Base-by-base conservation (phyloP, 2,888 invertebrate genomes). In the Chorisops tibialis region DNA sequence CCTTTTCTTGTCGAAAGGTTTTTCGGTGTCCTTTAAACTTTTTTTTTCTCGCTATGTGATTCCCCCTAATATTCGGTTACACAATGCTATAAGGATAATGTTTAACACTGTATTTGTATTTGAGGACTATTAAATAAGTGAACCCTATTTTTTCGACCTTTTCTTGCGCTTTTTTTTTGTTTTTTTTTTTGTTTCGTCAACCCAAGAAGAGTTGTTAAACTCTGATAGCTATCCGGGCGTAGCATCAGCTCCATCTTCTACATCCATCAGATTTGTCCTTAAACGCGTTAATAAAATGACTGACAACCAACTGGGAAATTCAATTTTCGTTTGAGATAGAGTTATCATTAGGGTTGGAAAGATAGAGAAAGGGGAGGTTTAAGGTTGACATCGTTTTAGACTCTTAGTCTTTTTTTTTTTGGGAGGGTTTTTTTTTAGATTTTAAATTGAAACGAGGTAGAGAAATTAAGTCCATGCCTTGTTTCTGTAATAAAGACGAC, bases 221-320 rank as follows among this genome's bases (percentile, higher is more conserved):
- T n/a, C n/a, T 45, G 56, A 45, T 56, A 30, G 45, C 56, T 43
- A 45, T 45, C 56, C 56, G 45, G 45, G 56, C 56, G 45, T 56
- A 16, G 56, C 43, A n/a, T n/a, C n/a, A 43, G 52, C 56, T 56
- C 56, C 45, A 56, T 56, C 45, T 56, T 45, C 56, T 30, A 61
- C 59, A 64, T 64, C 61, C 62, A 60, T 64, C 64, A 65, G 65
- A 65, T 65, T 65, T 65, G 63, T 66, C 60, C 51, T 63, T 66
- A 60, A 63, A 65, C 54, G 64, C 63, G 65, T 62, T 66, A 66
- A 66, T 66, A 61, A 66, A 66, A 66, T 66, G 66, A 66, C 49
- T 66, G 66, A 66, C 66, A 66, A 66, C 62, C 63, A 65, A 65
- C 66, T 63, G 63, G 62, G 65, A 66, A 66, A 66, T 66, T 66